Evolutionary conservation across 1,140 invertebrate genomes (phyloP).

Genomic region (Maniola jurtina): DNA sequence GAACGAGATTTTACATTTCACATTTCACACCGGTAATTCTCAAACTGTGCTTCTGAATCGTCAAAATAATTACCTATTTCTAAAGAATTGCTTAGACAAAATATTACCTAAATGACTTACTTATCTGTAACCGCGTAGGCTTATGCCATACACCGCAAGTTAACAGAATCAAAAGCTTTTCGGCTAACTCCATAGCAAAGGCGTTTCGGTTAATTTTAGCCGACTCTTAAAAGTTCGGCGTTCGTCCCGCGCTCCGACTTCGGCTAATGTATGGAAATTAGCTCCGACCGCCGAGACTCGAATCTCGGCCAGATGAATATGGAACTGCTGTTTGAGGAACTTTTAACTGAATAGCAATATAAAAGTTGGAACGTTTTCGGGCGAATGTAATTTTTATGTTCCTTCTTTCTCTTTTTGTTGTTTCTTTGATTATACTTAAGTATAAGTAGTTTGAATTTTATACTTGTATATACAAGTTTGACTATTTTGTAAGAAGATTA

Average conservation of each 20-base stretch:
- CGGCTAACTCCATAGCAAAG: constrained; percentile 15
- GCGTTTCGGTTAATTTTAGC: constrained; percentile 24
- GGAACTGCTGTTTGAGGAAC: constrained; percentile 5
- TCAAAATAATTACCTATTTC: too few species aligned
- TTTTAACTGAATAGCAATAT: background rate
- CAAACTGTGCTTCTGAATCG: too few species aligned
- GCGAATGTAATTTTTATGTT: background rate
- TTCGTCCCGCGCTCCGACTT: background rate
- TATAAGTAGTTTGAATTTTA: background rate
- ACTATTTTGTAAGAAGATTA: background rate
- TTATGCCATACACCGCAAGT: background rate
- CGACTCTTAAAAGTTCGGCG: constrained; percentile 8
- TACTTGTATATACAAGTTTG: background rate
- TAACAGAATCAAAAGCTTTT: constrained; percentile 17
- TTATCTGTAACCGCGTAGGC: too few species aligned
- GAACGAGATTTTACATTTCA: too few species aligned
- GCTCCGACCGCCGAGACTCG: constrained; percentile 7
- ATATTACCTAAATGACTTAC: too few species aligned
- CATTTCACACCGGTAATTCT: too few species aligned
- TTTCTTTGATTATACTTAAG: background rate
- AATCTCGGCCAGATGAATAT: constrained; percentile 21
- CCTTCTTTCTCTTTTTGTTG: background rate
- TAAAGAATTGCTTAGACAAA: too few species aligned
- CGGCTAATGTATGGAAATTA: constrained; percentile 33
- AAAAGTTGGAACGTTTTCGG: background rate